Evolutionary conservation across 2,888 invertebrate genomes (phyloP), one percentile per base, ranked within the genome.

Genomic region (Anthophora plumipes): DNA sequence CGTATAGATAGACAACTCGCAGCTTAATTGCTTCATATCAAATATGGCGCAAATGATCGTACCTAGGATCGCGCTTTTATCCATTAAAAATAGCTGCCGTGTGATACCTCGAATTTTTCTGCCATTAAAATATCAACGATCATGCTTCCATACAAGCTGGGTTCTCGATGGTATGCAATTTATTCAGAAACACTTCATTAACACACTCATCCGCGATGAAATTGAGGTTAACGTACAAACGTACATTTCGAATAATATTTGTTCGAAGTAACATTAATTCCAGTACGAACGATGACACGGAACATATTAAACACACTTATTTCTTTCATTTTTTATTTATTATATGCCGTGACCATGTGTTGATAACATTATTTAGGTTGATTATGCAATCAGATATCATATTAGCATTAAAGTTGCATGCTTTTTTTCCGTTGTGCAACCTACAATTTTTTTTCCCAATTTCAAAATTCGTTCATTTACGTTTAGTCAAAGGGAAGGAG

Each of bases 401-500:
- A 37, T 31, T 22, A 48, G 70, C 20, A 31, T 39, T 22, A 55
- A 39, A 46, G 22, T 12, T 46, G 7, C 12, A 7, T 39, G 20
- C 0, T n/a, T 41, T 43, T 41, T 43, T 12, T 39, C 2, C 7
- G 1, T n/a, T 20, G 8, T 54, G 17, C 17, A 11, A 9, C 22
- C 9, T 17, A 22, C 9, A 46, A 48, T 54, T 14, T 11, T 46
- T 48, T 57, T n/a, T n/a, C n/a, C 1, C 31, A 14, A 17, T 46
- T 7, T 41, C n/a, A 37, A 43, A 0, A 37, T 67, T 20, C 52
- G 20, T 57, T 46, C 9, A 43, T 60, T 41, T 12, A 43, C 46
- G 41, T 71, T 52, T 57, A 94, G 94, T 93, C 7, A 91, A 91
- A 79, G 94, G 94, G 12, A 93, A 92, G 73, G 92, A 93, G 82